Conservation (phyloP, 2,888 invertebrate species). For the Macaria liturata region DNA sequence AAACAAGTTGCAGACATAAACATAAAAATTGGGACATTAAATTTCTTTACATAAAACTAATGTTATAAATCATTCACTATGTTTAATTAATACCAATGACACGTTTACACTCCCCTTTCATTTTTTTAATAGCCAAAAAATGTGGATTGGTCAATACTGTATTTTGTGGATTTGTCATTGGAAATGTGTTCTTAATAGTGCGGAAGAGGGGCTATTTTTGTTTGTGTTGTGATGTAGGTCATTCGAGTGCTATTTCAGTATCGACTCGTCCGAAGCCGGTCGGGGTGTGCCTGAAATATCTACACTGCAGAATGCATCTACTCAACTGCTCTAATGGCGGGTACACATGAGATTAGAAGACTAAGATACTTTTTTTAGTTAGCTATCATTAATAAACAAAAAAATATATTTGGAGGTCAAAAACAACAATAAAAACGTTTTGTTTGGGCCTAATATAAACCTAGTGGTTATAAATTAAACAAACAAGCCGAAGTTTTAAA, state of each 20-base stretch:
- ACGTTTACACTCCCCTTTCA: constrained; percentile 14
- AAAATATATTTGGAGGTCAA: too few relatives aligned
- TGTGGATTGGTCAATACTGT: constrained; percentile 29
- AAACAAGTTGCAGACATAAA: too few relatives aligned
- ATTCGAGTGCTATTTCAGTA: constrained; percentile 70
- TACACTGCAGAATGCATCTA: constrained; percentile 71
- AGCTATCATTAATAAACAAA: too few relatives aligned
- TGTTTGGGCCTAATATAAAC: too few relatives aligned
- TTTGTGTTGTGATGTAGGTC: constrained; percentile 65
- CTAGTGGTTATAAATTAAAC: too few relatives aligned
- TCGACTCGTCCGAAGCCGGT: constrained; percentile 62
- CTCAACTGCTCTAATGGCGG: constrained; percentile 30
- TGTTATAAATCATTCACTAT: too few relatives aligned
- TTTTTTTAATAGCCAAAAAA: constrained; percentile 24
- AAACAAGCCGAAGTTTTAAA: too few relatives aligned
- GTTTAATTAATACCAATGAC: constrained; percentile 10
- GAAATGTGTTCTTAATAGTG: constrained; percentile 33
- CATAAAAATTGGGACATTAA: too few relatives aligned
- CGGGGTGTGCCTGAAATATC: constrained; percentile 70
- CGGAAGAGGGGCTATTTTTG: constrained; percentile 41
- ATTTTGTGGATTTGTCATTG: constrained; percentile 14
- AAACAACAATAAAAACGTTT: too few relatives aligned
- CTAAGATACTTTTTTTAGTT: too few relatives aligned
- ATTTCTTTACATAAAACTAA: too few relatives aligned
- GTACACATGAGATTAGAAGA: constrained; percentile 43